Base-by-base conservation (phyloP, 2,113 vertebrate species). In the Phylloscopus whistleri region DNA sequence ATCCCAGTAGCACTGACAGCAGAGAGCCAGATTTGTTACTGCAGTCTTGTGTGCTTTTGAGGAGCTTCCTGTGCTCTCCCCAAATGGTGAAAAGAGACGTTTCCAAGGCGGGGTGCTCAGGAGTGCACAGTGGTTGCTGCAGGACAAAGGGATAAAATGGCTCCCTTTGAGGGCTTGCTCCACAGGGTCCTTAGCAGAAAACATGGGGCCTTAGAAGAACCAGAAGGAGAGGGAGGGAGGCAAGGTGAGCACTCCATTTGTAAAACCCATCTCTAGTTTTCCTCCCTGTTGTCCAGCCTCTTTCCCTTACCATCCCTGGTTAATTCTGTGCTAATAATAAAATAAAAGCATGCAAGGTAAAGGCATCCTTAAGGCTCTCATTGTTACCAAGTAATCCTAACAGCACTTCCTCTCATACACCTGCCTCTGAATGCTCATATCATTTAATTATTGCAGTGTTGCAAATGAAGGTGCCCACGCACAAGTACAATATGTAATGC, bases 371-470 rank as follows among this genome's bases (percentile, higher is more conserved):
- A 74, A 79, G 74, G 52, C 31, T 87, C 37, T 70, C 58, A 31
- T 28, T 74, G 43, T 85, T 95, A 84, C 85, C 68, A 87, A 69
- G 74, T 84, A 89, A 30, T 75, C 27, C 67, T 80, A 80, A 74
- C 55, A 88, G 46, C 44, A 37, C 66, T 82, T 83, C 52, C 22
- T 91, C 44, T 73, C 55, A 67, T 27, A 43, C 48, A 48, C 60
- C 63, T 85, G 73, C 73, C 79, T 88, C 76, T 53, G 62, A 94
- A 60, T 24, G 3, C 76, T 90, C 58, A 76, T 87, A 84, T 56
- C 10, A 49, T 79, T 93, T 94, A 87, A 94, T 96, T 95, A 84
- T 75, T 78, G 60, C 63, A 81, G 60, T 84, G 76, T 63, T 95
- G 80, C 56, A 93, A 84, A 60, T 66, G 43, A 87, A 89, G 69